Conservation (phyloP, 1,140 invertebrate species). For the Procambarus virginalis region DNA sequence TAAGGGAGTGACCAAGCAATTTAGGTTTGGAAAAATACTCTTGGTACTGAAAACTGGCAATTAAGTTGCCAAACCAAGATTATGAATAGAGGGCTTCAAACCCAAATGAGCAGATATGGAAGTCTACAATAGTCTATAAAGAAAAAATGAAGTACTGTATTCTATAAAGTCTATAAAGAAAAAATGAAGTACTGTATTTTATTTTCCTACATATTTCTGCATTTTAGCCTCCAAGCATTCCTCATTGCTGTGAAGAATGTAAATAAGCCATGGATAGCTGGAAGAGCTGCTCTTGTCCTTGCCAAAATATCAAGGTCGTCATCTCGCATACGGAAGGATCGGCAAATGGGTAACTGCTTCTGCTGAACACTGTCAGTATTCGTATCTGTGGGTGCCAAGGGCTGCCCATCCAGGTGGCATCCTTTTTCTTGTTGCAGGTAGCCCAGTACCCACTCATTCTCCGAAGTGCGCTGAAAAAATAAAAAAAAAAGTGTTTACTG, state of each 20-base stretch:
- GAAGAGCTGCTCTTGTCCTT: constrained; percentile 74
- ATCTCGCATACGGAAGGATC: constrained; percentile 72
- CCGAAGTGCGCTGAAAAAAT: constrained; percentile 51
- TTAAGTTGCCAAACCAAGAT: too few relatives aligned
- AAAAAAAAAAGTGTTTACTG: not conserved
- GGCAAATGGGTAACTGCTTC: constrained; percentile 72
- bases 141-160: too few relatives aligned
- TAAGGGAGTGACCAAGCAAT: too few relatives aligned
- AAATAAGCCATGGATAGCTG: constrained; percentile 74
- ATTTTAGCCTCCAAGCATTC: constrained; percentile 73
- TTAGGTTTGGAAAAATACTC: too few relatives aligned
- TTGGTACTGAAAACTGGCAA: too few relatives aligned
- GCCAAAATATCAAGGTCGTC: constrained; percentile 69
- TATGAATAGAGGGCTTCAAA: too few relatives aligned
- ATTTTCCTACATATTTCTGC: constrained; percentile 69
- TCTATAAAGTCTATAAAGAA: too few relatives aligned
- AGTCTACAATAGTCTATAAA: too few relatives aligned
- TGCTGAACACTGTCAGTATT: constrained; percentile 68
- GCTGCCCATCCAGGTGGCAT: constrained; percentile 62
- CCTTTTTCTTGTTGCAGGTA: constrained; percentile 68
- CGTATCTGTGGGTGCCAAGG: not conserved
- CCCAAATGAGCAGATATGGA: too few relatives aligned
- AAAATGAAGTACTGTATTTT: not conserved
- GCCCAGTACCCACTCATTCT: constrained; percentile 63
- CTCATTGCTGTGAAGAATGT: constrained; percentile 74